Evolutionary conservation across 2,113 vertebrate genomes (phyloP).

Genomic region (Gambusia holbrooki): DNA sequence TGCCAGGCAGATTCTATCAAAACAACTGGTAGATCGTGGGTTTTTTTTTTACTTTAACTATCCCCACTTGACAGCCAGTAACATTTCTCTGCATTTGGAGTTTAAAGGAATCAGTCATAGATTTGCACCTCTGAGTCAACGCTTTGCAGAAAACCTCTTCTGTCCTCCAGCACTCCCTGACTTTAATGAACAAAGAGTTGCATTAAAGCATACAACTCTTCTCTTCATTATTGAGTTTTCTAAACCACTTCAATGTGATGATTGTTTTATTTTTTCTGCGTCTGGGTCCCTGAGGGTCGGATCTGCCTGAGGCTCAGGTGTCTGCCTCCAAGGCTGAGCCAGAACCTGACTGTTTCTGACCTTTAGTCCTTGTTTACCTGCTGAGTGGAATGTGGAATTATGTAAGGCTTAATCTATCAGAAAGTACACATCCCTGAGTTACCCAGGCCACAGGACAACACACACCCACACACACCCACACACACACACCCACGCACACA

Average conservation of each 20-base stretch:
- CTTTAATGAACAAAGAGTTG: conserved; percentile 14
- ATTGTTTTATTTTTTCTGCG: conserved; percentile 30
- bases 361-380: conserved; percentile 70
- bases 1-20: not conserved
- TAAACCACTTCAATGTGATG: conserved; percentile 33
- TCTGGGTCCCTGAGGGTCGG: conserved; percentile 38
- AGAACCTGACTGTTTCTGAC: conserved; percentile 24
- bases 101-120: not conserved
- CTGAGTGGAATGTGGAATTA: conserved; percentile 58
- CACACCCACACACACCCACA: conserved; percentile 31
- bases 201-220: conserved; percentile 36
- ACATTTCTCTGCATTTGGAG: not conserved
- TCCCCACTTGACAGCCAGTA: not conserved
- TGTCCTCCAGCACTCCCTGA: conserved; percentile 20
- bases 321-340: conserved; percentile 20
- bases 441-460: conserved; percentile 46
- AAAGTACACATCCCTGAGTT: conserved; percentile 50
- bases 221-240: conserved; percentile 33
- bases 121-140: not conserved
- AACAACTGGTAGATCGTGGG: not conserved
- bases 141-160: not conserved
- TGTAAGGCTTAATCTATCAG: conserved; percentile 66
- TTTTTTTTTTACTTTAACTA: not conserved
- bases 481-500: conserved; percentile 13
- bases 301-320: conserved; percentile 17